Conservation (phyloP, 2,113 vertebrate species). For the Eurystomus gularis region DNA sequence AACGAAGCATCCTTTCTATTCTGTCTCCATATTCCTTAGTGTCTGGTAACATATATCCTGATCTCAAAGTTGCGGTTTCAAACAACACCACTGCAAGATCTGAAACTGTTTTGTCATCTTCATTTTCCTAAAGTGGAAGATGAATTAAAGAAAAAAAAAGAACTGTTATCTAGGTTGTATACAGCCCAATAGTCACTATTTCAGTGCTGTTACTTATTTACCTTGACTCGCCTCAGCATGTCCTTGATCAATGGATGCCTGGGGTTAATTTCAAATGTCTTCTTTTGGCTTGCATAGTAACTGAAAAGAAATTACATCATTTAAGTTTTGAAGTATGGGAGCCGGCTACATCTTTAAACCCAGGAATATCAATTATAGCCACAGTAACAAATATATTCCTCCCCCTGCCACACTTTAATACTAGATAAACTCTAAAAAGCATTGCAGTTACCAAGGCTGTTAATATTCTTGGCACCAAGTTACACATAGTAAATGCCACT, state of each 20-base stretch:
- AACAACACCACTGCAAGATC: constrained; percentile 94
- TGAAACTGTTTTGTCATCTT: constrained; percentile 91
- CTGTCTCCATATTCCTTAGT: constrained; percentile 93
- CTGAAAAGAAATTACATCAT: constrained; percentile 64
- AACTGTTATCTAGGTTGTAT: not conserved
- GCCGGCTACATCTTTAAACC: not conserved
- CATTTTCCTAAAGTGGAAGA: constrained; percentile 76
- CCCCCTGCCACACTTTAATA: not conserved
- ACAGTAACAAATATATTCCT: not conserved
- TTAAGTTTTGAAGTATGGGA: not conserved
- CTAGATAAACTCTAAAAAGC: not conserved
- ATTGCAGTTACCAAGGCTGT: not conserved
- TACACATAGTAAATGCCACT: not conserved
- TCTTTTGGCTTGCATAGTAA: constrained; percentile 98
- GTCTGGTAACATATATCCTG: constrained; percentile 92
- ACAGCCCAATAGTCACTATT: not conserved
- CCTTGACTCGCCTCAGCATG: constrained; percentile 89
- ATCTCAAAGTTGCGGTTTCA: constrained; percentile 94
- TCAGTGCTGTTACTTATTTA: constrained; percentile 58
- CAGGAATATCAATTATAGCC: not conserved
- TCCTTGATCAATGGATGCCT: constrained; percentile 95
- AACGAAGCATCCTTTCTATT: constrained; percentile 97
- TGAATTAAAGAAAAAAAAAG: not conserved
- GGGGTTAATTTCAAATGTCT: constrained; percentile 96
- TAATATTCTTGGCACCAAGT: not conserved